Base-by-base conservation (phyloP, 92 coral and sea anemone genomes). In the Palythoa grandis region DNA sequence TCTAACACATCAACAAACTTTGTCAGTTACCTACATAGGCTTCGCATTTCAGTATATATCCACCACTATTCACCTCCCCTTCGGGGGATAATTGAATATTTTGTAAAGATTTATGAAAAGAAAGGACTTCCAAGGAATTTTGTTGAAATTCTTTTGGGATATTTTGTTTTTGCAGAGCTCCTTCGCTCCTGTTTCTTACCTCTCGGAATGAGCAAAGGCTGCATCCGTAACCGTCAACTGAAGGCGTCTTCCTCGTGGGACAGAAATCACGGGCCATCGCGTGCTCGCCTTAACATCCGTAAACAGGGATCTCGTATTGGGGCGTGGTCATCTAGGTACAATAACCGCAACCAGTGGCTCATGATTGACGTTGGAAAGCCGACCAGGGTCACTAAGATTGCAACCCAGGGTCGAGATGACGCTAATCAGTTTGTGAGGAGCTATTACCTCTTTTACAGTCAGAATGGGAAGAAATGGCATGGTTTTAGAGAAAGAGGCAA, bases 191-290 rank as follows among this genome's bases (percentile, higher is more conserved):
- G 93, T 82, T 90, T 76, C 87, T 82, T 19, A 47, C 83, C 93
- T 11, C 82, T 90, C 65, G 93, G 93, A 71, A 83, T 90, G 93
- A 86, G 86, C 61, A 90, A 24, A 15, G 86, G 86, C 7, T 74
- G 72, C 24, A 87, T 87, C 52, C 82, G 88, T 48, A 87, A 87
- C 69, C 80, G 82, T 11, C 86, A 86, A 12, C 79, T 90, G 82
- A 90, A 70, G 56, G 93, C 93, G 39, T 90, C 93, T 0, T 90
- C 93, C 7, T 83, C 79, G 19, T 83, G 90, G 93, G 93, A 90
- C 72, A 83, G 48, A 25, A 90, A 87, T 72, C 93, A 87, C 79
- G 83, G 52, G 19, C 86, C 93, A 29, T 20, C 93, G 24, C 88
- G 90, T 47, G 86, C 88, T 14, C 88, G 93, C 20, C 93, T 90